Base-by-base conservation (phyloP, 2,797 vertebrate genomes). In the Champsocephalus esox region DNA sequence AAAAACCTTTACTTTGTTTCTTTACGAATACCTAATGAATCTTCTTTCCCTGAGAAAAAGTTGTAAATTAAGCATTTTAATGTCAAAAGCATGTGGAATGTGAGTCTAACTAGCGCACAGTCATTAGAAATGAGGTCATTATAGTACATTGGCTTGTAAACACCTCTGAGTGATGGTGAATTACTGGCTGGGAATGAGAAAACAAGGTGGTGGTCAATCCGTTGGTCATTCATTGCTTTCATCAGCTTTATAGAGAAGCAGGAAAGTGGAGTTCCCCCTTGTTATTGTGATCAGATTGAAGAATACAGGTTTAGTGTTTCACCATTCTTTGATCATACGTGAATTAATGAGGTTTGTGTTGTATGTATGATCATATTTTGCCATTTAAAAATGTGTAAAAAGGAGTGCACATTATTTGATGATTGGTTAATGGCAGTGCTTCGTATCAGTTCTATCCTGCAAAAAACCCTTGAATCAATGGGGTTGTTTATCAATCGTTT, bases 141-240 rank as follows among this genome's bases (percentile, higher is more conserved):
- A 19, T 2, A 21, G 44, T 66, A 76, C 50, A 70, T 60, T 49
- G 32, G 61, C 65, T 77, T 43, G 12, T 83, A 73, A 86, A 83
- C n/a, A 64, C 16, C 21, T 62, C 49, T 82, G 50, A 17, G 12
- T 63, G 4, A 60, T 75, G 67, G 21, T 78, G 71, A 87, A 71
- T 75, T 73, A 55, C 14, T 65, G 77, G 57, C 70, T 82, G 70
- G 76, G 82, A 89, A 84, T 82, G 61, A 83, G 67, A 59, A 89
- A 85, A 79, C 50, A 54, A 50, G 38, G n/a, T 56, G 51, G 52
- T 66, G 44, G 76, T 75, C 45, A 63, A 58, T 45, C 24, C 55
- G 24, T 24, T 45, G 59, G 38, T 62, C 4, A 74, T 67, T 71
- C 44, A 69, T 13, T 10, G 1, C 12, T 72, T 8, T 48, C 4